Percentiles rank a stretch among this genome's conserved stretches.
phyloP scores from a whole-genome alignment of 2,797 vertebrate species.

The Poecilia velifera region DNA sequence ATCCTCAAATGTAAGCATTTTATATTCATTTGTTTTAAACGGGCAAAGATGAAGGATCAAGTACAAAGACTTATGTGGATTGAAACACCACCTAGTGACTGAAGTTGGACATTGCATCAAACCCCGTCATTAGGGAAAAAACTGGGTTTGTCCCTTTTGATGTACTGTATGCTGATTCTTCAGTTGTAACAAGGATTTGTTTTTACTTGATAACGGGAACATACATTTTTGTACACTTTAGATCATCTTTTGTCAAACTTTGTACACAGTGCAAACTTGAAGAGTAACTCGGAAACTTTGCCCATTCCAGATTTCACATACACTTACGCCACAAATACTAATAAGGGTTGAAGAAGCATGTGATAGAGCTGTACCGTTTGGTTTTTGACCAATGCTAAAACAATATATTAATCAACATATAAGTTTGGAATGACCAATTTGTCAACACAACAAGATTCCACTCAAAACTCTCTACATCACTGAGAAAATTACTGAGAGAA shows the following conservation, averaged over 20 bases:
- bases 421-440: neutral
- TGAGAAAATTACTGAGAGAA: neutral
- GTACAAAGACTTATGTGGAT: neutral
- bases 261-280: neutral
- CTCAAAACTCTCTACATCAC: neutral
- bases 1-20: neutral
- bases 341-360: neutral
- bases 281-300: neutral
- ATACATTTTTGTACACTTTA: neutral
- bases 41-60: neutral
- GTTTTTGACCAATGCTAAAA: neutral
- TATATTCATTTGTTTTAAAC: neutral
- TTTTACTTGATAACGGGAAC: neutral
- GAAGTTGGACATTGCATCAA: neutral
- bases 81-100: neutral
- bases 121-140: neutral
- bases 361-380: neutral
- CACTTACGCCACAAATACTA: neutral
- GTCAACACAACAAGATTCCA: neutral
- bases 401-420: neutral
- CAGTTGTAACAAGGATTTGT: neutral
- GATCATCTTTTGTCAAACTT: neutral
- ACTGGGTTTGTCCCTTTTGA: neutral
- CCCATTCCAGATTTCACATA: neutral
- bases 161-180: neutral